Base-by-base conservation (phyloP, 92 coral and sea anemone species). In the Parazoanthus atlanticus region DNA sequence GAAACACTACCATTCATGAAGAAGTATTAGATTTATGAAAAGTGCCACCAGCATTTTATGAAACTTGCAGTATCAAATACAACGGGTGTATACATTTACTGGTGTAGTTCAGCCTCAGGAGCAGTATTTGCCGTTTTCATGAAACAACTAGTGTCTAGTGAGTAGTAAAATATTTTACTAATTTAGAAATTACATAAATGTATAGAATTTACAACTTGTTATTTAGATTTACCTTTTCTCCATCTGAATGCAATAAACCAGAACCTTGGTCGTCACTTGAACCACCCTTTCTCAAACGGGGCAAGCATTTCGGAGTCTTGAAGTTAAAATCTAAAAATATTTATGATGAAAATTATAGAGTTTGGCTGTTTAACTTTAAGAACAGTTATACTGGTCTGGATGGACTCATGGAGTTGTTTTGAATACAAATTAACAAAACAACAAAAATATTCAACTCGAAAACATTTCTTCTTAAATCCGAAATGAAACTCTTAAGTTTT, bases 281-380 rank as follows among this genome's bases (percentile, higher is more conserved):
- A 10, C 66, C 78, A 67, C 29, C 11, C 65, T 84, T 69, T 47
- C 76, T 66, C 38, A 49, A 40, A 70, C 87, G 46, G 77, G 41
- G 26, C 26, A 43, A 67, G 43, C 87, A 26, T 31, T 28, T 84
- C 12, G 87, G 76, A 84, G 78, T 84, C 78, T 84, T 84, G 65
- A 84, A 69, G 33, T 84, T 67, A 8, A 69, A 30, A 40, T 70
- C 87, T 84, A 82, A 66, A 67, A 28, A 30, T 75, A 1, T 32
- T 41, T n/a, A 28, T 8, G 2, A 15, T 16, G 23, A 2, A 41
- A 43, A 26, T 17, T 15, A 15, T 15, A 3, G 65, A 7, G 25
- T 36, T 36, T 5, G 38, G 4, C 38, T 36, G 38, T 36, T 56
- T 56, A 16, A 4, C 23, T 56, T 15, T 10, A 8, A 43, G 10